Evolutionary conservation across 2,797 vertebrate species (phyloP).

Genomic region (Periophthalmus magnuspinnatus): DNA sequence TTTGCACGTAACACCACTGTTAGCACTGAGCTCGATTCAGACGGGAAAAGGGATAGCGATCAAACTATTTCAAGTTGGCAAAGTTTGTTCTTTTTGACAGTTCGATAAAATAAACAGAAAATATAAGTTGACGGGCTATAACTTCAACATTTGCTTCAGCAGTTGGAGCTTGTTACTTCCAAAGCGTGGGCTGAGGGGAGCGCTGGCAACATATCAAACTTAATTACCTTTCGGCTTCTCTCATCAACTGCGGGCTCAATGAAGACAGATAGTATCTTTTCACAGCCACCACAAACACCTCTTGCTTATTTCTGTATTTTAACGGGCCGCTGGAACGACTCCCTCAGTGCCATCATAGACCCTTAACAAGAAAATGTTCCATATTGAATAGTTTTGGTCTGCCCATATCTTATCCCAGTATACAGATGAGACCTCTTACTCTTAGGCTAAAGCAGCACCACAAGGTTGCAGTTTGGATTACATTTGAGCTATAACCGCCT

Average conservation of each 20-base stretch:
- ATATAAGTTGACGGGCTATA: constrained; percentile 71
- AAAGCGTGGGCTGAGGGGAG: constrained; percentile 65
- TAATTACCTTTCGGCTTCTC: constrained; percentile 81
- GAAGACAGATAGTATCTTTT: constrained; percentile 74
- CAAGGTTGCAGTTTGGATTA: constrained; percentile 72
- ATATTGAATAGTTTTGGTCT: constrained; percentile 61
- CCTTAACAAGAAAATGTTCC: constrained; percentile 60
- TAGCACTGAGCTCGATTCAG: neutral
- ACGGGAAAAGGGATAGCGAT: neutral
- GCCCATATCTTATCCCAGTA: constrained; percentile 68
- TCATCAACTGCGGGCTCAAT: constrained; percentile 78
- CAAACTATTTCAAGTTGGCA: constrained; percentile 56
- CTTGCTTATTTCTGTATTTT: constrained; percentile 60
- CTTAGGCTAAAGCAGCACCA: constrained; percentile 56
- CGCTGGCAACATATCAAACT: constrained; percentile 79
- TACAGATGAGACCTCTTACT: constrained; percentile 61
- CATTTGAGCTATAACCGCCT: constrained; percentile 70
- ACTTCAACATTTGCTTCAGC: constrained; percentile 72
- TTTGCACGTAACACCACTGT: neutral
- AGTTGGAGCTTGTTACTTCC: constrained; percentile 75
- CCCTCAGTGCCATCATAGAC: constrained; percentile 49
- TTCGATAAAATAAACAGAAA: constrained; percentile 60
- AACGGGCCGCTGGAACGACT: constrained; percentile 57
- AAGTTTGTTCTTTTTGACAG: constrained; percentile 56
- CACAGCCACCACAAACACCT: constrained; percentile 62